Conservation (phyloP, 2,113 vertebrate species). For the Malurus melanocephalus region DNA sequence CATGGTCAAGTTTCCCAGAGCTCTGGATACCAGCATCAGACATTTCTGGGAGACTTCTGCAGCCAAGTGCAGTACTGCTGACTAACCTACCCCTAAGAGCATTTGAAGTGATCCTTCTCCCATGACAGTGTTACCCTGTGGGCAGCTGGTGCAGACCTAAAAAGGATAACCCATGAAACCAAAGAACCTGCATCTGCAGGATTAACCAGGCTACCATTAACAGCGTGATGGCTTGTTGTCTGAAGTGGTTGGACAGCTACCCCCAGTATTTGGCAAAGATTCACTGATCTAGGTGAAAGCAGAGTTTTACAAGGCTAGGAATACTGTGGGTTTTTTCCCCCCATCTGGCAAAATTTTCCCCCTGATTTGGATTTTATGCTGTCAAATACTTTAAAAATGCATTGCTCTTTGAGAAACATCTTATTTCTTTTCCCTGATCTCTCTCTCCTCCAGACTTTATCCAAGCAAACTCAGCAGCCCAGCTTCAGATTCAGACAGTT, state of each 20-base stretch:
- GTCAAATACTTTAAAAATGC: neutral
- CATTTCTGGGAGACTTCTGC: neutral
- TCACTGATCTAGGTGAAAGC: neutral
- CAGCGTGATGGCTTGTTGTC: neutral
- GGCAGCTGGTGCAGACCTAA: neutral
- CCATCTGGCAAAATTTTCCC: neutral
- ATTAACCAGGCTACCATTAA: constrained; percentile 3
- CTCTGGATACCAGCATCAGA: neutral
- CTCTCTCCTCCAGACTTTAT: neutral
- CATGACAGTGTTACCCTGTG: neutral
- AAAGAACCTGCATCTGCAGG: neutral
- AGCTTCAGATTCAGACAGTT: neutral
- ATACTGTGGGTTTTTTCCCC: neutral
- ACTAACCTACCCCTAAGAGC: neutral
- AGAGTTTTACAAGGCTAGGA: neutral
- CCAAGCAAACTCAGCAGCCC: neutral
- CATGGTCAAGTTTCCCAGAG: neutral
- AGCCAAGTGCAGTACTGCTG: neutral
- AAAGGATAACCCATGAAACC: constrained; percentile 17
- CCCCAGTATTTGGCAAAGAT: neutral
- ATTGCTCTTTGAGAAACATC: neutral
- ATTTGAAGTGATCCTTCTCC: neutral
- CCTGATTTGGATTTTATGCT: neutral
- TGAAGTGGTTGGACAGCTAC: neutral
- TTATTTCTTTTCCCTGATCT: neutral